These are phyloP conservation scores for Drosophila nr. perissopoda DNA, from an alignment of 2,888 invertebrate genomes.

Conservation along the genomic window DNA sequence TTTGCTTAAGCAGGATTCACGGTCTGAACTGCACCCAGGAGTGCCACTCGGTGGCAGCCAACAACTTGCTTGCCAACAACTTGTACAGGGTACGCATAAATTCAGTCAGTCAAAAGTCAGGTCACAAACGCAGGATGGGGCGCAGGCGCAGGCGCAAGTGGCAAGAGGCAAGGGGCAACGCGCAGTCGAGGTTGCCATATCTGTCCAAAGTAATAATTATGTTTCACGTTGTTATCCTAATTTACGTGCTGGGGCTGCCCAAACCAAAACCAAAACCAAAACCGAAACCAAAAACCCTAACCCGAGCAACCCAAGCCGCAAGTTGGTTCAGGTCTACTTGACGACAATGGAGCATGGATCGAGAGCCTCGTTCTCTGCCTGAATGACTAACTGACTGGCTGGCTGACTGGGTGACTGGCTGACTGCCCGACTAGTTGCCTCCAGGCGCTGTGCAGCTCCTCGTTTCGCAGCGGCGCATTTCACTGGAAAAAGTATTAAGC, in stretches of 20 bases:
- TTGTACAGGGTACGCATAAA: conserved; percentile 18
- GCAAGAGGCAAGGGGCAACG: conserved; percentile 5
- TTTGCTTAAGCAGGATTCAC: background rate
- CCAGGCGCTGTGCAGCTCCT: conserved; percentile 18
- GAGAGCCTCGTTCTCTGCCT: conserved; percentile 11
- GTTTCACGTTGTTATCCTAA: conserved; percentile 83
- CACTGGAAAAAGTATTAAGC: conserved; percentile 78
- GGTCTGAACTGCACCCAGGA: background rate
- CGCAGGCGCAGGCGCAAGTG: conserved; percentile 18
- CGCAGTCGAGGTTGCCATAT: conserved; percentile 65
- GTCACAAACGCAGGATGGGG: conserved; percentile 3
- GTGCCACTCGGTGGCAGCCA: fast-evolving
- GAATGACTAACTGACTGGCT: background rate
- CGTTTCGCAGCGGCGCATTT: conserved; percentile 65
- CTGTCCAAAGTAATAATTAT: conserved; percentile 82
- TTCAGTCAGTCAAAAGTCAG: conserved; percentile 1
- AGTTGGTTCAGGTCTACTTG: conserved; percentile 23
- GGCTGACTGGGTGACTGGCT: background rate
- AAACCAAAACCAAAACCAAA: conserved; percentile 19
- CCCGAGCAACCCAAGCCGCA: background rate
- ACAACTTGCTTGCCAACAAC: background rate
- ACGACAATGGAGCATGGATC: conserved; percentile 31
- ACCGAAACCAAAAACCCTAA: background rate
- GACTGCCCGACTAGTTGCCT: conserved; percentile 4
- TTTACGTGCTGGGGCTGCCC: conserved; percentile 79